These are phyloP conservation scores for Geotrypetes seraphini DNA, from an alignment of 2,797 vertebrate genomes.

Conservation along the genomic window DNA sequence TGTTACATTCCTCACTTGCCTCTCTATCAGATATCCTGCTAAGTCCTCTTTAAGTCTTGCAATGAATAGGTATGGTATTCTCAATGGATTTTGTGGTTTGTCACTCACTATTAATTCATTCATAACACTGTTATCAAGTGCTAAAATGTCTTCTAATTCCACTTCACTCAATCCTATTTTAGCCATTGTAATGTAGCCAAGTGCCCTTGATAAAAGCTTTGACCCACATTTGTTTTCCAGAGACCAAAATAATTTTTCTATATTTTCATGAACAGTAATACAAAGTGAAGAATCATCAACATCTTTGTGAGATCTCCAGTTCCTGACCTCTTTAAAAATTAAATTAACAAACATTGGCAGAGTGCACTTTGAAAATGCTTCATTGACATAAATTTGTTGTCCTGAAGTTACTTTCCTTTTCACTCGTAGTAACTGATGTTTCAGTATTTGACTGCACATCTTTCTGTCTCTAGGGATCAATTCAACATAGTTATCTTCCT, in stretches of 20 bases:
- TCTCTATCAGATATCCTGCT: slow-evolving; percentile 85
- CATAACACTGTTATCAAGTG: slow-evolving; percentile 89
- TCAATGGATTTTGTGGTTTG: slow-evolving; percentile 76
- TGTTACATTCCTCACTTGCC: slow-evolving; percentile 88
- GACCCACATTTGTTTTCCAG: slow-evolving; percentile 85
- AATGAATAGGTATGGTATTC: slow-evolving; percentile 86
- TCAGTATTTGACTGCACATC: slow-evolving; percentile 93
- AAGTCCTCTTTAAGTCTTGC: slow-evolving; percentile 89
- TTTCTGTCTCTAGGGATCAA: slow-evolving; percentile 83
- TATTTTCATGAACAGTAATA: slow-evolving; percentile 93
- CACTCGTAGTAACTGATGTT: slow-evolving; percentile 85
- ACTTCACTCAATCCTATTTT: slow-evolving; percentile 89
- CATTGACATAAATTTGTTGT: slow-evolving; percentile 97
- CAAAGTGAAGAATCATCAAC: slow-evolving; percentile 89
- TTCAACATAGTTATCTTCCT: slow-evolving; percentile 84
- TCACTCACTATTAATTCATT: slow-evolving; percentile 72
- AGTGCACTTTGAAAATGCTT: slow-evolving; percentile 90
- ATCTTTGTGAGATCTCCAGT: slow-evolving; percentile 96
- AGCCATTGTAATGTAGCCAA: slow-evolving; percentile 95
- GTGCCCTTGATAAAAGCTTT: slow-evolving; percentile 80
- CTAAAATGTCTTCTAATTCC: slow-evolving; percentile 91
- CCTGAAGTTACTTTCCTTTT: slow-evolving; percentile 97
- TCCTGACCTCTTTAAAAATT: slow-evolving; percentile 89
- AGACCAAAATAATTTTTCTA: slow-evolving; percentile 92
- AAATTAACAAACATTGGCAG: slow-evolving; percentile 97